phyloP scores from a whole-genome alignment of 2,113 vertebrate genomes.

The Tinamus guttatus region DNA sequence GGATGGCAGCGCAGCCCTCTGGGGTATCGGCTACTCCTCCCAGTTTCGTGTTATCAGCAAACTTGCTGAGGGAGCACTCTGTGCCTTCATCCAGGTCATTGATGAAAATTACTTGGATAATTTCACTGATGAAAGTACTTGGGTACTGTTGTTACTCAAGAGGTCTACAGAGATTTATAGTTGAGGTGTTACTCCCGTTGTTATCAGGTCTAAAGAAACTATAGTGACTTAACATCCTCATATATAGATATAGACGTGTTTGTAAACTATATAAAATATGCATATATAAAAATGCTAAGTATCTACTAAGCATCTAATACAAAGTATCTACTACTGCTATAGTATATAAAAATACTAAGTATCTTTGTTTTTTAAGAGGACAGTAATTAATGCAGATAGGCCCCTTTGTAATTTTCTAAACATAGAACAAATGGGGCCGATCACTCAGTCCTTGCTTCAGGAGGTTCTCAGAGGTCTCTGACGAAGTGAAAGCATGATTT shows the following conservation, averaged over 20 bases:
- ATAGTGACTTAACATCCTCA: background rate
- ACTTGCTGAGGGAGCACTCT: too few relatives aligned
- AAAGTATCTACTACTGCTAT: too few relatives aligned
- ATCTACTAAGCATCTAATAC: too few relatives aligned
- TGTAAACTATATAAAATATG: background rate
- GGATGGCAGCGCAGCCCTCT: too few relatives aligned
- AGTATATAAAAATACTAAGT: too few relatives aligned
- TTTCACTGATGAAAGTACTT: too few relatives aligned
- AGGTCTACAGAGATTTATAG: background rate
- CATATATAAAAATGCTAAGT: too few relatives aligned
- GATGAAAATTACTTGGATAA: too few relatives aligned
- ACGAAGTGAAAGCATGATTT: background rate
- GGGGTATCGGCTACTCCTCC: too few relatives aligned
- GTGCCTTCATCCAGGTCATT: too few relatives aligned
- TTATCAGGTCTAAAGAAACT: background rate
- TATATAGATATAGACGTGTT: background rate
- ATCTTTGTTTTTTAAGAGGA: background rate
- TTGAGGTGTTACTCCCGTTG: background rate
- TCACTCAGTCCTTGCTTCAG: background rate
- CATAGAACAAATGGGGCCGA: background rate
- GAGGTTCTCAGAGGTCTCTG: background rate
- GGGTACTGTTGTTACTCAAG: accelerated
- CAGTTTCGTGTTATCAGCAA: too few relatives aligned
- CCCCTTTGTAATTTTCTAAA: background rate
- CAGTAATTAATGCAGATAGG: background rate